A percentile compares a stretch with the other conserved stretches of the same genome.
Evolutionary conservation across 2,797 vertebrate genomes (phyloP).

Genomic region (Mus caroli): DNA sequence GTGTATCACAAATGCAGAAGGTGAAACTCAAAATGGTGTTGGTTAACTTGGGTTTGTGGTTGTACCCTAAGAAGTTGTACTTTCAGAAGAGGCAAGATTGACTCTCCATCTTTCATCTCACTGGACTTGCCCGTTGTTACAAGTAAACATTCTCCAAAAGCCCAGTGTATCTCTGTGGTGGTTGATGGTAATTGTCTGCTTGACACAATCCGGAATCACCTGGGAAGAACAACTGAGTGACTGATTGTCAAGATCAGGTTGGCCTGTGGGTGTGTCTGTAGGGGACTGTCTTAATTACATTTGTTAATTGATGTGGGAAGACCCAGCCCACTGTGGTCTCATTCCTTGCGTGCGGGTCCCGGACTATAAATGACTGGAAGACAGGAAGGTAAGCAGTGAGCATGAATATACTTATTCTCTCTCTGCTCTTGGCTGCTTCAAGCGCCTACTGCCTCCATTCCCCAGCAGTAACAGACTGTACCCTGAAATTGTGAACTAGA

Average conservation of each 20-base stretch:
- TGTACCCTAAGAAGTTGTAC: background rate
- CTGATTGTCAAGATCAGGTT: background rate
- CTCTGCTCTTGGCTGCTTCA: background rate
- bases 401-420: background rate
- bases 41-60: background rate
- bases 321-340: background rate
- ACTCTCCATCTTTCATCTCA: background rate
- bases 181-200: background rate
- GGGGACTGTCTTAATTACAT: conserved; percentile 19
- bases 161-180: background rate
- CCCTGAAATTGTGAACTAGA: background rate
- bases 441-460: background rate
- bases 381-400: background rate
- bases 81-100: background rate
- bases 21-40: conserved; percentile 12
- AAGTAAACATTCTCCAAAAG: background rate
- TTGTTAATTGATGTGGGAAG: background rate
- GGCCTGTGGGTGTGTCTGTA: background rate
- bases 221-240: background rate
- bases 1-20: conserved; percentile 24
- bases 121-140: conserved; percentile 6
- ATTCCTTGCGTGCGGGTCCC: background rate
- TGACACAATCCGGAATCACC: background rate
- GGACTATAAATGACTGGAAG: background rate
- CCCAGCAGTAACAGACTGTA: background rate